These are phyloP conservation scores for Xestoiulus laeticollis DNA, from an alignment of 2,888 invertebrate species.

Conservation along the genomic window DNA sequence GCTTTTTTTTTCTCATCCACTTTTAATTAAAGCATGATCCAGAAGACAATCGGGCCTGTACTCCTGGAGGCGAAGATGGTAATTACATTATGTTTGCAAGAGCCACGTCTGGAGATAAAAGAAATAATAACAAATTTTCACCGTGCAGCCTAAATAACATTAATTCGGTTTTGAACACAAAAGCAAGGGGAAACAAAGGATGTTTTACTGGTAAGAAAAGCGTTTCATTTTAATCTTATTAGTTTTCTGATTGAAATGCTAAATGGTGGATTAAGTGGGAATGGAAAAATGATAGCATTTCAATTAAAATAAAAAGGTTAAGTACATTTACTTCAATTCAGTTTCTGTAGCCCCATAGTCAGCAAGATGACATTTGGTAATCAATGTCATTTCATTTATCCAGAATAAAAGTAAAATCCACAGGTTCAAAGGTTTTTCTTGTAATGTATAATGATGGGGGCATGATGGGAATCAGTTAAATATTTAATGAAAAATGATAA, in stretches of 20 bases:
- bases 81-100: conserved; percentile 99
- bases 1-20: neutral
- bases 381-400: too few relatives aligned
- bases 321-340: too few relatives aligned
- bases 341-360: too few relatives aligned
- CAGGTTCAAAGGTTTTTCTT: too few relatives aligned
- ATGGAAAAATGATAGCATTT: neutral
- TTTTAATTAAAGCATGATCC: conserved; percentile 83
- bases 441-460: too few relatives aligned
- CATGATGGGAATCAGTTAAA: too few relatives aligned
- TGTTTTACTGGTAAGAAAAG: conserved; percentile 82
- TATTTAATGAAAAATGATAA: too few relatives aligned
- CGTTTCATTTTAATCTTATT: neutral
- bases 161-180: conserved; percentile 89
- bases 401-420: too few relatives aligned
- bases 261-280: neutral
- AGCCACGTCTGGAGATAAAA: conserved; percentile 97
- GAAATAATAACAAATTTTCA: conserved; percentile 97
- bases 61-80: conserved; percentile 94
- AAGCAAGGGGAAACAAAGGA: conserved; percentile 87
- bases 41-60: conserved; percentile 77
- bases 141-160: conserved; percentile 92
- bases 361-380: too few relatives aligned
- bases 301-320: too few relatives aligned
- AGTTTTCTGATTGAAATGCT: neutral